Evolutionary conservation across 2,797 vertebrate species (phyloP).

Genomic region (Acanthiza pusilla): DNA sequence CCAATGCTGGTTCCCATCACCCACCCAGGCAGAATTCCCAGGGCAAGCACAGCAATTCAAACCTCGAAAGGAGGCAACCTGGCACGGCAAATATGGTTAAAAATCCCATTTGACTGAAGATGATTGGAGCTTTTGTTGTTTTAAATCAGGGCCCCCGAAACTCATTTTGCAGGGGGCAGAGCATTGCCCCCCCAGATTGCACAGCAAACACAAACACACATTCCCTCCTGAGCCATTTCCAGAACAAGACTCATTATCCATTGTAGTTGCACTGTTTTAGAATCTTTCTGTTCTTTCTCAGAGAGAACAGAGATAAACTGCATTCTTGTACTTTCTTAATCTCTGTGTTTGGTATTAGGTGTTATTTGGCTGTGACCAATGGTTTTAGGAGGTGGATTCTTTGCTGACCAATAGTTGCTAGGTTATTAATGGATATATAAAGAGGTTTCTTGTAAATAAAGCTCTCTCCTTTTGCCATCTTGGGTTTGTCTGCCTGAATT

Average conservation of each 20-base stretch:
- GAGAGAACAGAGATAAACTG: too few species aligned
- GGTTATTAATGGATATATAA: too few species aligned
- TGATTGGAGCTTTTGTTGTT: background rate
- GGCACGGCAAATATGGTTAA: background rate
- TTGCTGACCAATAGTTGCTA: too few species aligned
- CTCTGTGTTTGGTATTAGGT: too few species aligned
- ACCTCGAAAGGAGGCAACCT: background rate
- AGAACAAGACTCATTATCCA: background rate
- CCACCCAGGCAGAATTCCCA: background rate
- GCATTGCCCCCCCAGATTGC: rapidly evolving
- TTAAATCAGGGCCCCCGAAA: background rate
- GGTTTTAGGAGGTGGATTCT: too few species aligned
- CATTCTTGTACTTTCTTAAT: too few species aligned
- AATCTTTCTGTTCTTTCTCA: too few species aligned
- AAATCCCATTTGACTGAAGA: background rate
- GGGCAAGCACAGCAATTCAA: rapidly evolving
- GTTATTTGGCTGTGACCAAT: too few species aligned
- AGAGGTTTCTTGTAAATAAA: too few species aligned
- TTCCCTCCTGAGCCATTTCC: background rate
- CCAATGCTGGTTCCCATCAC: background rate
- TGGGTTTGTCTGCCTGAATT: too few species aligned
- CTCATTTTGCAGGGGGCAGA: background rate
- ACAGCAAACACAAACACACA: background rate
- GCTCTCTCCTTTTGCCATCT: too few species aligned
- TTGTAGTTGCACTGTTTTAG: too few species aligned